Evolutionary conservation across 2,888 invertebrate species (phyloP), one percentile per base, ranked within the genome.

Genomic region (Trichopoda pennipes): DNA sequence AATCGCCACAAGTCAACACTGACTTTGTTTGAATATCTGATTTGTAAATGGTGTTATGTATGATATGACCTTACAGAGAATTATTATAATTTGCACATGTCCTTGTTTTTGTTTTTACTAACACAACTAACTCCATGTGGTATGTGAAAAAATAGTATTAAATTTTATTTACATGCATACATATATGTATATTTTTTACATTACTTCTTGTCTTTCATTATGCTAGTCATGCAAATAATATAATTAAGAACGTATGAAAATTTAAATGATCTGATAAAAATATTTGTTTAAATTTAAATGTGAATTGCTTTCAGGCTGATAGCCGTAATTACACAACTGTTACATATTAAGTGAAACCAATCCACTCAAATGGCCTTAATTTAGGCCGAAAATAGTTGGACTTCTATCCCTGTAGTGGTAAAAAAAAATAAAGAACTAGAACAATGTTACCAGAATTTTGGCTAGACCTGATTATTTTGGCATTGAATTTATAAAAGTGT

Each of bases 301-400:
- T n/a, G n/a, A 73, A 69, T 32, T 51, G 68, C 35, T 73, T 69
- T 81, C 73, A 55, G 73, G 64, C 42, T 56, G 69, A 64, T 74
- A 60, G 68, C 55, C 38, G 58, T 81, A 64, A 49, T 58, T 49
- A 58, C 38, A 28, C 58, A 77, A 69, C 35, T 53, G 23, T 56
- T 72, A 44, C 42, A 73, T 23, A 68, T 17, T 51, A 51, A 16
- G n/a, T 12, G 21, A 1, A 66, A 14, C 51, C 14, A 3, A 38
- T 32, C 21, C 38, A 63, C 38, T 47, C n/a, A 79, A 35, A n/a
- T n/a, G n/a, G n/a, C n/a, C n/a, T n/a, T n/a, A n/a, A n/a, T n/a
- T n/a, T n/a, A n/a, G n/a, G n/a, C n/a, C n/a, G n/a, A n/a, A n/a
- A n/a, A n/a, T n/a, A n/a, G n/a, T n/a, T n/a, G n/a, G n/a, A n/a